Percentiles rank a stretch among this genome's conserved stretches.
Evolutionary conservation across 2,888 invertebrate genomes (phyloP).

Genomic region (Petrophora chlorosata): DNA sequence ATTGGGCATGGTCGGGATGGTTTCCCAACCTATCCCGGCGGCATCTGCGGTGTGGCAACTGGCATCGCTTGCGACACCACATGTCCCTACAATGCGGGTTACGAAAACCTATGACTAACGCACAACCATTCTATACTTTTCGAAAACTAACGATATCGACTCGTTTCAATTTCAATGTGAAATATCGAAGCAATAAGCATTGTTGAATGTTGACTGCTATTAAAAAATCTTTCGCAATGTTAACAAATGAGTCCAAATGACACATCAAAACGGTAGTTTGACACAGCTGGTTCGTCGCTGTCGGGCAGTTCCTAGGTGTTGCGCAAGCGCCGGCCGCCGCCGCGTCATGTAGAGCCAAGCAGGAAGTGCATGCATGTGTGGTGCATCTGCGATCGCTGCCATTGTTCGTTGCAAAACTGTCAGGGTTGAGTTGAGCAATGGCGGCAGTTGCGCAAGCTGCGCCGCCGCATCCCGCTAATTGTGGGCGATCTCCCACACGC

Average conservation of each 20-base stretch:
- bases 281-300: slow-evolving; percentile 51
- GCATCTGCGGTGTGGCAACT: slow-evolving; percentile 76
- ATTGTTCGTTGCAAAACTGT: slow-evolving; percentile 80
- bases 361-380: slow-evolving; percentile 81
- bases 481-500: slow-evolving; percentile 70
- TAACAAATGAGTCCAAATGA: slow-evolving; percentile 39
- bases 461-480: slow-evolving; percentile 76
- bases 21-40: slow-evolving; percentile 82
- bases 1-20: slow-evolving; percentile 79
- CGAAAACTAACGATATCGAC: slow-evolving; percentile 52
- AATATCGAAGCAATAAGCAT: slow-evolving; percentile 43
- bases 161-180: slow-evolving; percentile 31
- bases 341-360: slow-evolving; percentile 72
- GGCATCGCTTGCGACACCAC: slow-evolving; percentile 73
- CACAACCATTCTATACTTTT: slow-evolving; percentile 52
- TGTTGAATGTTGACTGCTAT: slow-evolving; percentile 57
- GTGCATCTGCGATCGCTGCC: slow-evolving; percentile 77
- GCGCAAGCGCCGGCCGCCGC: slow-evolving; percentile 56
- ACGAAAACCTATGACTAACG: slow-evolving; percentile 81
- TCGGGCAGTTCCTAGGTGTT: slow-evolving; percentile 62
- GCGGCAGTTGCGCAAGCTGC: slow-evolving; percentile 69
- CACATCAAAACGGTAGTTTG: slow-evolving; percentile 50
- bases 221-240: slow-evolving; percentile 65
- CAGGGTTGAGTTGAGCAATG: slow-evolving; percentile 81
- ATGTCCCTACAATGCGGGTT: slow-evolving; percentile 80